A percentile compares a stretch with the other conserved stretches of the same genome.
Conservation (phyloP, 2,888 invertebrate genomes). For the Leptinotarsa rubiginosa region DNA sequence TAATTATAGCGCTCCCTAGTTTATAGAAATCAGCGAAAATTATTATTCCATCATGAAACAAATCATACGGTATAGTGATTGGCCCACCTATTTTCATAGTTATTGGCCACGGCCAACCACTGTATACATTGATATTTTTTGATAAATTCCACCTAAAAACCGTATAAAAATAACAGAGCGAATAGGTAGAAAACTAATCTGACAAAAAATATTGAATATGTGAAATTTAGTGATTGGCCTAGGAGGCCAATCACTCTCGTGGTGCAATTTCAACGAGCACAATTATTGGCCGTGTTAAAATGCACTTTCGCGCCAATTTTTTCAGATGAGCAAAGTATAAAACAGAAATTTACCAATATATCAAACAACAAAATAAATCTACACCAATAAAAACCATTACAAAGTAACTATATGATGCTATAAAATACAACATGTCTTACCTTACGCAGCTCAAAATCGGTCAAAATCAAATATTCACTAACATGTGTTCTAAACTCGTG, state of each 20-base stretch:
- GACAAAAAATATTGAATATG: conserved; percentile 17
- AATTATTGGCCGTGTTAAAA: conserved; percentile 19
- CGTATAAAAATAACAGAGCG: conserved; percentile 18
- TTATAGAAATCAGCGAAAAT: no score
- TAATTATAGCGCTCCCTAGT: neutral
- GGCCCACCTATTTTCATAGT: conserved; percentile 22
- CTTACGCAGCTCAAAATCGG: conserved; percentile 20
- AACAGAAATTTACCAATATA: conserved; percentile 8
- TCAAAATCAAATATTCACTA: conserved; percentile 14
- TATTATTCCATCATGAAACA: no score
- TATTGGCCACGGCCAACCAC: conserved; percentile 23
- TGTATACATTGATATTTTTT: conserved; percentile 16
- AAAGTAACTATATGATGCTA: conserved; percentile 19
- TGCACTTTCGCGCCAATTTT: conserved; percentile 20
- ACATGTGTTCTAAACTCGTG: conserved; percentile 5
- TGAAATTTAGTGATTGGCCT: conserved; percentile 22
- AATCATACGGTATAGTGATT: conserved; percentile 14
- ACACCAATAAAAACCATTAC: conserved; percentile 19
- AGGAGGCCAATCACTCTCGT: conserved; percentile 6
- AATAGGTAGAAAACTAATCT: conserved; percentile 7
- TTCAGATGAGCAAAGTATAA: conserved; percentile 14
- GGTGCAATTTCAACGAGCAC: conserved; percentile 16
- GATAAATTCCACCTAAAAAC: conserved; percentile 13
- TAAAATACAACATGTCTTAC: conserved; percentile 20
- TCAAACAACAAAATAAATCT: conserved; percentile 15